These are phyloP conservation scores for Mus minutoides DNA, from an alignment of 2,797 vertebrate genomes.

Conservation along the genomic window DNA sequence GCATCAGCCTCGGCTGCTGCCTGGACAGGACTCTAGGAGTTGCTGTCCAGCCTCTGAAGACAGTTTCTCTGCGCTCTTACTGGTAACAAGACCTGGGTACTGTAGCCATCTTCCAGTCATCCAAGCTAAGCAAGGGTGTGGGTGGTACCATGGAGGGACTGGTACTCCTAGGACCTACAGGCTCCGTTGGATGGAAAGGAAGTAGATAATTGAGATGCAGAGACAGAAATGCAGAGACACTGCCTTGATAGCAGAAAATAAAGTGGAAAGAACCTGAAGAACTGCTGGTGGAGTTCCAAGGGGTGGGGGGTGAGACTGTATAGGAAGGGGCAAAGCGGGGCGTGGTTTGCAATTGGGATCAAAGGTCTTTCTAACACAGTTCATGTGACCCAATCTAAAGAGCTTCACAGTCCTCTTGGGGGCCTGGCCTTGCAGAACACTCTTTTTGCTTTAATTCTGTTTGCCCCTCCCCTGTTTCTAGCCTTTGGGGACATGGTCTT, in stretches of 20 bases:
- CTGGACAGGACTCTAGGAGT: too few species aligned
- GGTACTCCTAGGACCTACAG: not conserved
- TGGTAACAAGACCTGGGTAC: not conserved
- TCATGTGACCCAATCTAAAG: accelerated
- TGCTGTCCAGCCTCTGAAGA: too few species aligned
- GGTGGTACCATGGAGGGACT: not conserved
- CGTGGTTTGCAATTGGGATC: accelerated
- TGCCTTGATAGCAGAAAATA: too few species aligned
- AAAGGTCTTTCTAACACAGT: accelerated
- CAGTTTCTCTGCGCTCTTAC: not conserved
- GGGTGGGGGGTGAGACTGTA: too few species aligned
- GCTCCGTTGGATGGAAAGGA: not conserved
- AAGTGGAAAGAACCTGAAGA: not conserved
- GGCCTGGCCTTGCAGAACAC: accelerated
- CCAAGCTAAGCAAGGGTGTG: not conserved
- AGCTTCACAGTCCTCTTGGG: accelerated
- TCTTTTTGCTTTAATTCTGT: not conserved
- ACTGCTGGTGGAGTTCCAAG: accelerated
- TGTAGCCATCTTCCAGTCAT: not conserved
- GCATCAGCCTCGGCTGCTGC: too few species aligned
- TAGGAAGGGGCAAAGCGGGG: accelerated
- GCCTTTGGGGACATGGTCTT: not conserved
- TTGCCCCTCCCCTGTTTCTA: not conserved
- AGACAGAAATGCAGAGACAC: accelerated
- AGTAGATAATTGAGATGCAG: not conserved